phyloP scores from a whole-genome alignment of 2,888 invertebrate genomes.

The Oscheius sp. region DNA sequence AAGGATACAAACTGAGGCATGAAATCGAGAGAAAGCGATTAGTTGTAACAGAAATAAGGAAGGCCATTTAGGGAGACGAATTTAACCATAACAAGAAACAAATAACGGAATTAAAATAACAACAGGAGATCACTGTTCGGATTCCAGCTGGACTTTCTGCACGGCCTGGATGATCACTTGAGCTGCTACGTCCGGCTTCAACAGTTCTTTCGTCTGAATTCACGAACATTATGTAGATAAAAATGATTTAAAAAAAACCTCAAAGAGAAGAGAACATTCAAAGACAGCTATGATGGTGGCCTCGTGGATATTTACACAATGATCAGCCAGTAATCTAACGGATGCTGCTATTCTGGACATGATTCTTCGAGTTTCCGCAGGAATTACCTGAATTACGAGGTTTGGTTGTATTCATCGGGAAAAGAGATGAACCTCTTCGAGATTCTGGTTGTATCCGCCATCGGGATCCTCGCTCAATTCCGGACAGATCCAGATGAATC shows the following conservation, averaged over 20 bases:
- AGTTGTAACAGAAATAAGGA: neutral
- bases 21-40: neutral
- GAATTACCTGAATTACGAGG: slow-evolving; percentile 78
- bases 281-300: slow-evolving; percentile 88
- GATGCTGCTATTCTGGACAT: slow-evolving; percentile 90
- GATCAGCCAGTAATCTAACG: slow-evolving; percentile 85
- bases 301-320: slow-evolving; percentile 90
- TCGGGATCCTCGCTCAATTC: slow-evolving; percentile 75
- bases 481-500: slow-evolving; percentile 85
- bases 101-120: slow-evolving; percentile 6
- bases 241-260: slow-evolving; percentile 27
- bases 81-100: slow-evolving; percentile 25
- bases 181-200: slow-evolving; percentile 49
- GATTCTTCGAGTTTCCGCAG: slow-evolving; percentile 83
- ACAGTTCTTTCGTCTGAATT: slow-evolving; percentile 50
- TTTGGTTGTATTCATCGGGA: neutral
- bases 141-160: slow-evolving; percentile 40
- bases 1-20: neutral
- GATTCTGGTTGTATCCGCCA: slow-evolving; percentile 83
- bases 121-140: slow-evolving; percentile 12
- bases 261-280: slow-evolving; percentile 81
- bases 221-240: neutral
- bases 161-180: slow-evolving; percentile 54
- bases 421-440: slow-evolving; percentile 76
- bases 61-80: neutral